phyloP scores from a whole-genome alignment of 1,140 invertebrate genomes.

The Drosophila cardini region DNA sequence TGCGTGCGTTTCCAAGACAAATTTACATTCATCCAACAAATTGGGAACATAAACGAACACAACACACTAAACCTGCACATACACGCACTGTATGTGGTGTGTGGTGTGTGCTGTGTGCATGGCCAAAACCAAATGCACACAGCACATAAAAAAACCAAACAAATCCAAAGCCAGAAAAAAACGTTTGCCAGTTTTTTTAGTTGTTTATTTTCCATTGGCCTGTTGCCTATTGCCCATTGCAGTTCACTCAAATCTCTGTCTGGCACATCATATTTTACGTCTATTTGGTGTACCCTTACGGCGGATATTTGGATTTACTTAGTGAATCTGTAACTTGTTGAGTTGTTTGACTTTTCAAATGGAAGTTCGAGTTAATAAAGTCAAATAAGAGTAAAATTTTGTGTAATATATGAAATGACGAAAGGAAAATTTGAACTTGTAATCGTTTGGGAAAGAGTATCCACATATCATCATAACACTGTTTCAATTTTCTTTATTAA shows the following conservation, averaged over 20 bases:
- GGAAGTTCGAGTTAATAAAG: no score
- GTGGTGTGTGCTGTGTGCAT: no score
- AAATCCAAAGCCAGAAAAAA: neutral
- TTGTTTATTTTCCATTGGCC: slow-evolving; percentile 43
- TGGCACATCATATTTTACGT: neutral
- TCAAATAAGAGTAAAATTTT: no score
- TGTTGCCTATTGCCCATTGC: slow-evolving; percentile 39
- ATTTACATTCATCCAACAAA: slow-evolving; percentile 55
- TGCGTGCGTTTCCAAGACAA: slow-evolving; percentile 66
- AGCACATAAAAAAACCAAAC: neutral
- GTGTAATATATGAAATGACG: no score
- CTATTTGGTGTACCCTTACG: neutral
- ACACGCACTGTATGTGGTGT: slow-evolving; percentile 3
- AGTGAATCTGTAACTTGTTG: no score
- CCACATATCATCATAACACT: no score
- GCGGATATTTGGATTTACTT: neutral
- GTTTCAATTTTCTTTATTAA: no score
- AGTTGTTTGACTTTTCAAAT: no score
- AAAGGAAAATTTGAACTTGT: no score
- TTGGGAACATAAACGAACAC: slow-evolving; percentile 55
- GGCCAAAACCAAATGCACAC: slow-evolving; percentile 34
- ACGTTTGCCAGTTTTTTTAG: slow-evolving; percentile 14
- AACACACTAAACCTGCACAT: slow-evolving; percentile 15
- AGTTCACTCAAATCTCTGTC: slow-evolving; percentile 32
- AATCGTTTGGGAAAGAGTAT: no score